Evolutionary conservation across 2,797 vertebrate species (phyloP).

Genomic region (Aplochiton taeniatus): DNA sequence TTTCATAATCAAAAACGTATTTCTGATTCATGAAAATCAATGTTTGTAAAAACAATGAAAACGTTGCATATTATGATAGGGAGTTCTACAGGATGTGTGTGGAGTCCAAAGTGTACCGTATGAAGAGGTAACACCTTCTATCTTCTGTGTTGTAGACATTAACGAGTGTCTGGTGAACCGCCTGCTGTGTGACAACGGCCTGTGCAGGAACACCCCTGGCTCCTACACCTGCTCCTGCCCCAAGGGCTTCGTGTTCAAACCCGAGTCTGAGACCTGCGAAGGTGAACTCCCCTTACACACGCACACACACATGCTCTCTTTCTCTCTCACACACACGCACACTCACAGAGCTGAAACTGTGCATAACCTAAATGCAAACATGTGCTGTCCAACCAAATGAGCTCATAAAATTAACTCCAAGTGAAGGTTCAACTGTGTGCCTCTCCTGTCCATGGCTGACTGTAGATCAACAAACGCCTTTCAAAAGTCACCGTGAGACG

Average conservation of each 20-base stretch:
- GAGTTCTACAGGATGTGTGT: neutral
- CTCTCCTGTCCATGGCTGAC: too few species aligned
- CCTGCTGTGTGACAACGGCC: slow-evolving; percentile 92
- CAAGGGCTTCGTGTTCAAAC: slow-evolving; percentile 79
- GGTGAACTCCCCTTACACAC: slow-evolving; percentile 55
- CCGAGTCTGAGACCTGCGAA: slow-evolving; percentile 83
- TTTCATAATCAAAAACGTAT: too few species aligned
- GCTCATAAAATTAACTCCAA: too few species aligned
- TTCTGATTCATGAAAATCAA: too few species aligned
- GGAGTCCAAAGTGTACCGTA: neutral
- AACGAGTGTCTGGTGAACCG: slow-evolving; percentile 94
- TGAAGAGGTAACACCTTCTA: neutral
- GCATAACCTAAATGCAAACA: slow-evolving; percentile 21
- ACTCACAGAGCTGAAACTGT: neutral
- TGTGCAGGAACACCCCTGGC: slow-evolving; percentile 94
- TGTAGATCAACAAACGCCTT: too few species aligned
- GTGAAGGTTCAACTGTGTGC: too few species aligned
- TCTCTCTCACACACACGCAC: neutral
- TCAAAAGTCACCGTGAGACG: too few species aligned
- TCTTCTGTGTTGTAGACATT: slow-evolving; percentile 78
- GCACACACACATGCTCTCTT: slow-evolving; percentile 4
- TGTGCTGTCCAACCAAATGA: neutral
- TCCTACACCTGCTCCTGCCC: slow-evolving; percentile 93
- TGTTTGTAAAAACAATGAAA: too few species aligned
- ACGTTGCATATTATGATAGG: neutral